Percentiles rank a stretch among this genome's conserved stretches.
Conservation (phyloP, 2,888 invertebrate species). For the Lypha dubia region DNA sequence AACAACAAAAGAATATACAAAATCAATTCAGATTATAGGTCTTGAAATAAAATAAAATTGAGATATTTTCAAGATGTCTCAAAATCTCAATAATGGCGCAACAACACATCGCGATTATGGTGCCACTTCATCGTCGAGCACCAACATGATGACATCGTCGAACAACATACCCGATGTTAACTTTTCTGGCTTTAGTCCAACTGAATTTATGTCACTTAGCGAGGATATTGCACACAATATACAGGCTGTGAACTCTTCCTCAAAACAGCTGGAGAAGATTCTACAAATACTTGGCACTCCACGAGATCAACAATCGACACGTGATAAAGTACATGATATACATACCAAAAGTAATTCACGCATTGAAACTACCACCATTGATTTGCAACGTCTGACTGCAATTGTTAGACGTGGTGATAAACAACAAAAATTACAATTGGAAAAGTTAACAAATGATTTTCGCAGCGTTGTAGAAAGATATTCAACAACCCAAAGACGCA, state of each 20-base stretch:
- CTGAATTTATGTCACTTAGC: conserved; percentile 90
- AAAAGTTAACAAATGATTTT: conserved; percentile 92
- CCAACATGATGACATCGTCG: conserved; percentile 80
- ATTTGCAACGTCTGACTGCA: conserved; percentile 88
- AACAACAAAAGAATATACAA: not conserved
- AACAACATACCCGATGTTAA: conserved; percentile 87
- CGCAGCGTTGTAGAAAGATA: conserved; percentile 91
- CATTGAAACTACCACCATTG: conserved; percentile 89
- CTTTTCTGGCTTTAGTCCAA: conserved; percentile 88
- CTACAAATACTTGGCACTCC: conserved; percentile 90
- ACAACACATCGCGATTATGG: conserved; percentile 79
- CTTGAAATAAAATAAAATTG: conserved; percentile 17
- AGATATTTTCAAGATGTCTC: conserved; percentile 73
- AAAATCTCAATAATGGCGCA: conserved; percentile 78
- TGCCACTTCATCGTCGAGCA: conserved; percentile 78
- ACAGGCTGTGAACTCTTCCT: conserved; percentile 89
- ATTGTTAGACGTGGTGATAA: conserved; percentile 89
- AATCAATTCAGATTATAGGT: conserved; percentile 29
- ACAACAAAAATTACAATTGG: conserved; percentile 92
- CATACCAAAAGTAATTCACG: conserved; percentile 90
- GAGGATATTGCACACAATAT: conserved; percentile 93
- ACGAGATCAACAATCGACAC: conserved; percentile 88
- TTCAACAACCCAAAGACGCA: conserved; percentile 90
- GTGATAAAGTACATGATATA: conserved; percentile 88
- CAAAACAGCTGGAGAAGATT: conserved; percentile 89